A percentile compares a stretch with the other conserved stretches of the same genome.
phyloP scores from a whole-genome alignment of 2,113 vertebrate genomes.

The Ranitomeya variabilis region DNA sequence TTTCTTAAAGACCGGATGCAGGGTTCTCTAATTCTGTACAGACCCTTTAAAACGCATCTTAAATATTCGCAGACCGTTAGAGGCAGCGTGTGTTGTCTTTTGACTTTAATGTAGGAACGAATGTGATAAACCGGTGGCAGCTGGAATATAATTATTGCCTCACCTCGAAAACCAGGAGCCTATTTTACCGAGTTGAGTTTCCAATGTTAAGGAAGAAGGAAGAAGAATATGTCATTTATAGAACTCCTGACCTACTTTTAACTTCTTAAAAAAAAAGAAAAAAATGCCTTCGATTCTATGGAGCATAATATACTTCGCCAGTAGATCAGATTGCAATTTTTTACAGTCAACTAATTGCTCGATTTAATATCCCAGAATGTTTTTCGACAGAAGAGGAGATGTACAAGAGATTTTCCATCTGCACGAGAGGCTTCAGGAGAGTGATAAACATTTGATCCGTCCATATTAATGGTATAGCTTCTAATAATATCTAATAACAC shows the following conservation, averaged over 20 bases:
- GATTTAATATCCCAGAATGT: slow-evolving; percentile 61
- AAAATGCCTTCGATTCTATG: neutral
- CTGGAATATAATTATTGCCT: slow-evolving; percentile 9
- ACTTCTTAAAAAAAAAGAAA: neutral
- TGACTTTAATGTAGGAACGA: neutral
- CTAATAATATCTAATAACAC: slow-evolving; percentile 65
- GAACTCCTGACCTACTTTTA: slow-evolving; percentile 27
- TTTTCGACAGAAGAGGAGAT: slow-evolving; percentile 52
- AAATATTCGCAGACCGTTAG: neutral
- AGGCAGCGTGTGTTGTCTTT: neutral
- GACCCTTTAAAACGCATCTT: neutral
- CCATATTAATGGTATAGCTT: slow-evolving; percentile 68
- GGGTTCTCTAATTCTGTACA: neutral
- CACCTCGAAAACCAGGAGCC: neutral
- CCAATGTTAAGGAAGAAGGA: slow-evolving; percentile 1
- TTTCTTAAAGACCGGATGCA: neutral
- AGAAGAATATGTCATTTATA: slow-evolving; percentile 29
- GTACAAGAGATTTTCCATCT: slow-evolving; percentile 61
- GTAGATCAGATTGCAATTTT: slow-evolving; percentile 60
- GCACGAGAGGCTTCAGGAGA: slow-evolving; percentile 58
- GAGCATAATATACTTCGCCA: slow-evolving; percentile 25
- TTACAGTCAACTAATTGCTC: slow-evolving; percentile 51
- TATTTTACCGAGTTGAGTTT: slow-evolving; percentile 11
- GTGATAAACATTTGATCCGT: slow-evolving; percentile 62
- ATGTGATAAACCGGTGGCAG: neutral